Evolutionary conservation across 2,888 invertebrate genomes (phyloP).

Genomic region (Protula sp.): DNA sequence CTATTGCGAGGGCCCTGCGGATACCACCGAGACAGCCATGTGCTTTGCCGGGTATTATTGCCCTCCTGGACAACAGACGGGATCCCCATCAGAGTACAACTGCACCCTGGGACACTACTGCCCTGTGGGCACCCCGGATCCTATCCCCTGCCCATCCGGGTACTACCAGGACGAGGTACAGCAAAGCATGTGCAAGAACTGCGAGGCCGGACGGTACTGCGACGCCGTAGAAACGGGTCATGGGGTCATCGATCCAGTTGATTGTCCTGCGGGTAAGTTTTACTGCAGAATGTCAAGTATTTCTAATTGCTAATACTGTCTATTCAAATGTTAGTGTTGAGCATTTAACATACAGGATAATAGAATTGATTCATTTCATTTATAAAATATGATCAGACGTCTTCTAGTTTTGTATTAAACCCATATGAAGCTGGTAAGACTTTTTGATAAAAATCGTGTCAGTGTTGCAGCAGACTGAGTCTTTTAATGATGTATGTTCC

Average conservation of each 20-base stretch:
- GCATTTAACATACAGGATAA: too few relatives aligned
- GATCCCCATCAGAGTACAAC: conserved; percentile 57
- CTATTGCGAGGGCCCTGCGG: conserved; percentile 41
- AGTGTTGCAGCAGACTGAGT: too few relatives aligned
- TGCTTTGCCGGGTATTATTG: conserved; percentile 62
- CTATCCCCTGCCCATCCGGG: conserved; percentile 36
- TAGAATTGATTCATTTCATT: too few relatives aligned
- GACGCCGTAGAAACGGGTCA: conserved; percentile 36
- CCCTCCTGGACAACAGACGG: conserved; percentile 84
- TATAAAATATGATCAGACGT: too few relatives aligned
- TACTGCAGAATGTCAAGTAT: not conserved
- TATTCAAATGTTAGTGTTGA: too few relatives aligned
- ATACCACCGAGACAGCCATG: conserved; percentile 32
- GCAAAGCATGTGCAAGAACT: conserved; percentile 36
- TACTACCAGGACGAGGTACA: conserved; percentile 40
- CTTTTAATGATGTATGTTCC: too few relatives aligned
- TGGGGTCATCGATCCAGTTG: conserved; percentile 34
- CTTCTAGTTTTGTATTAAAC: too few relatives aligned
- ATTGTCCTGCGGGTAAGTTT: conserved; percentile 31
- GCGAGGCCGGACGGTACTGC: conserved; percentile 48
- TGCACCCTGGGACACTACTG: conserved; percentile 47
- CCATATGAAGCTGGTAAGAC: too few relatives aligned
- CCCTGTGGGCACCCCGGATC: conserved; percentile 30
- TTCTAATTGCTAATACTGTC: too few relatives aligned
- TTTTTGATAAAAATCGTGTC: too few relatives aligned